Evolutionary conservation across 2,113 vertebrate genomes (phyloP).

Genomic region (Cyanistes caeruleus): DNA sequence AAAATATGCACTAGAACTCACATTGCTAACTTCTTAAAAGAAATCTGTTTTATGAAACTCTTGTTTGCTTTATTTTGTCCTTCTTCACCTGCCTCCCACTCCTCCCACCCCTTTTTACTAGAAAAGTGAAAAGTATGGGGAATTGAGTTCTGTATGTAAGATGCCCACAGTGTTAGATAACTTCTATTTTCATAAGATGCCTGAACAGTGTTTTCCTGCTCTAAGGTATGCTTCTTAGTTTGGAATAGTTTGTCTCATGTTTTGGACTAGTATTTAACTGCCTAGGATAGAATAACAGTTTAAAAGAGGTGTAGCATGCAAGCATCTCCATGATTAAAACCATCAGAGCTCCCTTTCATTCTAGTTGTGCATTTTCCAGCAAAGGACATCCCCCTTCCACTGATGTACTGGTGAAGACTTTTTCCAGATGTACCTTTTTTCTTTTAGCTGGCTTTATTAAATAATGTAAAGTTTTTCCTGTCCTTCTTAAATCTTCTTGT

Average conservation of each 20-base stretch:
- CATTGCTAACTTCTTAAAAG: background rate
- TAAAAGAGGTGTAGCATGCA: background rate
- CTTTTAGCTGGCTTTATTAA: background rate
- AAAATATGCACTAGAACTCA: background rate
- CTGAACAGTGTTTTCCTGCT: background rate
- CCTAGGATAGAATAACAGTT: background rate
- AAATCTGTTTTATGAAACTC: background rate
- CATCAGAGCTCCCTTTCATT: background rate
- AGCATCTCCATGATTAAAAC: background rate
- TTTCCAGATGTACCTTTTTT: background rate
- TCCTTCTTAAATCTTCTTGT: background rate
- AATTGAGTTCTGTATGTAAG: background rate
- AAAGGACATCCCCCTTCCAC: background rate
- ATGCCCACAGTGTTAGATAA: background rate
- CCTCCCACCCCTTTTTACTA: background rate
- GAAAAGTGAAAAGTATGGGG: background rate
- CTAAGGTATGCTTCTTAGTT: background rate
- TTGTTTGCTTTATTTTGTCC: background rate
- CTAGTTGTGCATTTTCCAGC: background rate
- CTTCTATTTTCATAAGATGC: background rate
- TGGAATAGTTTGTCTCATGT: background rate
- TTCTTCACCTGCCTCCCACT: background rate
- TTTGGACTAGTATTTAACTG: background rate
- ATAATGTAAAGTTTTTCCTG: background rate
- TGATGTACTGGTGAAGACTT: background rate